phyloP scores from a whole-genome alignment of 1,140 invertebrate species.

The fruit fly (Drosophila melanogaster) region Release_6_plus_ISO1_MT NT_037436.4:8735001-8735500 shows the following conservation, averaged over 20 bases:
- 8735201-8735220: constrained; percentile 56
- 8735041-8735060: neutral
- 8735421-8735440: neutral
- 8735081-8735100: constrained; percentile 75
- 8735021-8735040: constrained; percentile 56
- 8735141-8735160: constrained; percentile 80
- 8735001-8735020: constrained; percentile 71
- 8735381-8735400: constrained; percentile 5
- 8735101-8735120: constrained; percentile 57
- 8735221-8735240: constrained; percentile 3
- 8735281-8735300: constrained; percentile 63
- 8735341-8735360: constrained; percentile 60
- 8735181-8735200: constrained; percentile 57
- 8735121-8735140: constrained; percentile 62
- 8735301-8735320: constrained; percentile 62
- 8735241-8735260: constrained; percentile 13
- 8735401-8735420: constrained; percentile 12
- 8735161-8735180: constrained; percentile 84
- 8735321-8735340: constrained; percentile 35
- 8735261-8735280: constrained; percentile 78
- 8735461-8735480: neutral
- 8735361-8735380: constrained; percentile 5
- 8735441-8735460: neutral
- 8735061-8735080: constrained; percentile 35
- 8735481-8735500: too few relatives aligned